Evolutionary conservation across 1,140 invertebrate genomes (phyloP), one percentile per base, ranked within the genome.

Genomic region (Drosophila simulans): DNA sequence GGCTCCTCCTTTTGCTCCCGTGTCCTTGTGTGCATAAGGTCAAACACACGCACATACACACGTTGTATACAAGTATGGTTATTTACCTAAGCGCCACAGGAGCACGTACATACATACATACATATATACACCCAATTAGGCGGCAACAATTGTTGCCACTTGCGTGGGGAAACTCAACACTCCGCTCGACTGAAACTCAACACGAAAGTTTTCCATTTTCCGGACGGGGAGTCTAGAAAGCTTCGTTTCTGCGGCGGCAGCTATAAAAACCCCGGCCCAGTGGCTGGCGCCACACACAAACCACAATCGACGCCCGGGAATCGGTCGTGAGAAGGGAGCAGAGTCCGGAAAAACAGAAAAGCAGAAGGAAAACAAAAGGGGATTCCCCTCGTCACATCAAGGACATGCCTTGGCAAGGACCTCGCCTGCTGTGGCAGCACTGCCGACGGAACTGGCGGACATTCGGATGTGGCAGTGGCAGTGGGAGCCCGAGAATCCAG

Each of bases 91-190:
- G 48, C 55, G 59, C 27, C 57, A 80, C 64, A 69, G 59, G 54
- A 56, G 27, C 40, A 76, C 68, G 51, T 66, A 17, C 17, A 17
- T 1, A 71, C 62, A 17, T 1, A 71, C 62, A 83, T 83, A 91
- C 66, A 86, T 54, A 71, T 66, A 83, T 83, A 91, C 66, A 83
- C 76, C 83, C 82, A 90, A 88, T 90, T 90, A 88, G 80, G 72
- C 77, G 57, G 88, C 88, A 78, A 90, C 88, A 90, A 84, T 90
- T 90, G 88, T 90, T 83, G 77, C 86, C 76, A 70, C 73, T 70
- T 54, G 34, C 48, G 34, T 15, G 48, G 59, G 45, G 48, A 78
- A 83, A 84, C 60, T 80, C 81, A 85, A 77, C 81, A 80, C 72
- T 43, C 54, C 13, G 4, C 7, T 10, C 12, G 60, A 2, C 56